phyloP scores from a whole-genome alignment of 1,140 invertebrate species.

The Lanistes nyassanus region DNA sequence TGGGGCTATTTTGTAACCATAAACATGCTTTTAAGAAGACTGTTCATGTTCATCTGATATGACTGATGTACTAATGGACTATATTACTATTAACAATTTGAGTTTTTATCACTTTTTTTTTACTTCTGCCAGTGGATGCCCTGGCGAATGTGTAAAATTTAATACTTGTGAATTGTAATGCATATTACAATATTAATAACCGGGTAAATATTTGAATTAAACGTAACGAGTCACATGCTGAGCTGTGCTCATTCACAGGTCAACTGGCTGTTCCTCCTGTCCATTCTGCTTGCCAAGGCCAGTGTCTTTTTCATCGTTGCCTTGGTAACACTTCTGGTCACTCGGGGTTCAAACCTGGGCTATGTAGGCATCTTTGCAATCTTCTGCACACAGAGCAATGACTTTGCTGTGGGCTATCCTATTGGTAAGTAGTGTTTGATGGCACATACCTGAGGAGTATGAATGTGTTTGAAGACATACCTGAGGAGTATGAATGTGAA shows the following conservation, averaged over 20 bases:
- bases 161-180: too few relatives aligned
- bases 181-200: too few relatives aligned
- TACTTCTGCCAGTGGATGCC: too few relatives aligned
- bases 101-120: too few relatives aligned
- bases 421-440: constrained; percentile 80
- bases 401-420: constrained; percentile 96
- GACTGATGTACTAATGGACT: too few relatives aligned
- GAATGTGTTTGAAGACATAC: not conserved
- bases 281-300: constrained; percentile 87
- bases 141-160: too few relatives aligned
- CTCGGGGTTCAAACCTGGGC: constrained; percentile 80
- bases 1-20: too few relatives aligned
- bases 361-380: constrained; percentile 92
- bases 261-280: constrained; percentile 91
- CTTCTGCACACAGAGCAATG: constrained; percentile 96
- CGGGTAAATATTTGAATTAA: not conserved
- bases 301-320: constrained; percentile 86
- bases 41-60: too few relatives aligned
- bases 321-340: constrained; percentile 80
- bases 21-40: too few relatives aligned
- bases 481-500: not conserved
- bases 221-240: not conserved
- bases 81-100: too few relatives aligned
- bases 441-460: not conserved
- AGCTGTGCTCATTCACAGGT: constrained; percentile 49